phyloP scores from a whole-genome alignment of 1,140 invertebrate species.

The Rhagoletis pomonella region DNA sequence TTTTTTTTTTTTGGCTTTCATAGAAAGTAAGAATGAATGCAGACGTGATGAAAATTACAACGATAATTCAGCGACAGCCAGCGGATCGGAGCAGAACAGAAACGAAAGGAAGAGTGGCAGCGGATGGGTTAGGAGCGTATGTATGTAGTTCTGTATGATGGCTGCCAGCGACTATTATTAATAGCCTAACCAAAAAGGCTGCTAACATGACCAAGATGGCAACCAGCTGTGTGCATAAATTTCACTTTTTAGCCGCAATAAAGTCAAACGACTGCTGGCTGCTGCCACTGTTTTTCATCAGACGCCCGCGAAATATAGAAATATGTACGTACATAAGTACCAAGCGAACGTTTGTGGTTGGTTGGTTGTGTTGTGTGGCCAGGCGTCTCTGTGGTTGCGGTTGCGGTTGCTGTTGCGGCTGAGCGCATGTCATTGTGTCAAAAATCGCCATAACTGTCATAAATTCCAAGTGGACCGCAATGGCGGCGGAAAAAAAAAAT shows the following conservation, averaged over 20 bases:
- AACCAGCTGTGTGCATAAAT: slow-evolving; percentile 64
- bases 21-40: slow-evolving; percentile 49
- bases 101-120: no score
- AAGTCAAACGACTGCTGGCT: neutral
- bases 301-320: neutral
- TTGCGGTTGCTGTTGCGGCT: neutral
- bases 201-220: slow-evolving; percentile 47
- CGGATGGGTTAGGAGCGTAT: no score
- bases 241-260: slow-evolving; percentile 56
- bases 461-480: slow-evolving; percentile 50
- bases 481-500: neutral
- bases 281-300: neutral
- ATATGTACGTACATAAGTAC: no score
- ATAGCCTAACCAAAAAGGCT: slow-evolving; percentile 46
- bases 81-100: no score
- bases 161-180: slow-evolving; percentile 43
- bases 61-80: neutral
- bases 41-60: slow-evolving; percentile 32
- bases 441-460: slow-evolving; percentile 49
- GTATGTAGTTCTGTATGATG: neutral
- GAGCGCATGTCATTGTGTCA: slow-evolving; percentile 48
- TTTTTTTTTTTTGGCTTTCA: neutral
- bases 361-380: neutral
- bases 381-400: neutral
- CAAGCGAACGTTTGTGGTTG: neutral